Evolutionary conservation across 2,113 vertebrate species (phyloP).

Genomic region (Albula glossodonta): DNA sequence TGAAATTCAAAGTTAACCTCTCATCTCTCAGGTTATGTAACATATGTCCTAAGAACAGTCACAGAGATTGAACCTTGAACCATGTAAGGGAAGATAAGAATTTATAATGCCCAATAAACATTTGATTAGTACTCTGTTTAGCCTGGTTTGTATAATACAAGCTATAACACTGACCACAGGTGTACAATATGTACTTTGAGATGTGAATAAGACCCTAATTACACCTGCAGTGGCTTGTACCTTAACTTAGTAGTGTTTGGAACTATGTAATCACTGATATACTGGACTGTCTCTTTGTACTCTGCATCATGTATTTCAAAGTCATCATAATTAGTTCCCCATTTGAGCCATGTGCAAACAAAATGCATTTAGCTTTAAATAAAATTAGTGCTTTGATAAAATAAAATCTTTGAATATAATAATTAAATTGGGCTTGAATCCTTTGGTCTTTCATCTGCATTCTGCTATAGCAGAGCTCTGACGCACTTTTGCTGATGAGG

Average conservation of each 20-base stretch:
- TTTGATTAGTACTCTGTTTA: background rate
- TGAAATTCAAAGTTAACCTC: constrained; percentile 4
- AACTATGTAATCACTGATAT: background rate
- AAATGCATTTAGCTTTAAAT: constrained; percentile 9
- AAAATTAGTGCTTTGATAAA: background rate
- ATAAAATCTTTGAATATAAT: background rate
- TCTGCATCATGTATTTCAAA: background rate
- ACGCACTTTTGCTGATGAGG: constrained; percentile 34
- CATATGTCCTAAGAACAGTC: constrained; percentile 17
- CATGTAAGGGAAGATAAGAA: background rate
- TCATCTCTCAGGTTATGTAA: constrained; percentile 3
- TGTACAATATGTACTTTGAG: background rate
- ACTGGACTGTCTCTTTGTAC: background rate
- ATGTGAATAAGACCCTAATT: background rate
- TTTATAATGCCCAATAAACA: background rate
- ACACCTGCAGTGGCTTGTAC: background rate
- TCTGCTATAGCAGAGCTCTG: constrained; percentile 50
- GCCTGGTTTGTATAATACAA: background rate
- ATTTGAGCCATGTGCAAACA: background rate
- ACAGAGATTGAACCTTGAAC: constrained; percentile 10
- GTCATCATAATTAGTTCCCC: background rate
- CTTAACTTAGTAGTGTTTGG: background rate
- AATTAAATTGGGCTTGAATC: background rate
- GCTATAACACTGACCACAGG: background rate
- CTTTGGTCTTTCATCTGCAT: constrained; percentile 44